Base-by-base conservation (phyloP, 2,888 invertebrate genomes). In the Lydus trimaculatus region DNA sequence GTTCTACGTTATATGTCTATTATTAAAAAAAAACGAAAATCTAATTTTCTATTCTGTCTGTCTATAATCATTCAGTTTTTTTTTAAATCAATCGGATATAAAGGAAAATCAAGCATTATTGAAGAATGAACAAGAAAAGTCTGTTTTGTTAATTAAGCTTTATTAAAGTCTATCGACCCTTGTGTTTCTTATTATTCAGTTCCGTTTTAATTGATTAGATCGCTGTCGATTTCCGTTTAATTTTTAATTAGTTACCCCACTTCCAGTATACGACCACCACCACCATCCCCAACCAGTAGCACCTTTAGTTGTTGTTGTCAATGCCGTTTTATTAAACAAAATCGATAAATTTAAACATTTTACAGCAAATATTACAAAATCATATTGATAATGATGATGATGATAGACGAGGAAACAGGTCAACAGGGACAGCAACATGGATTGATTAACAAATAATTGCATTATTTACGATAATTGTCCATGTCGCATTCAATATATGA, bases 391-490 rank as follows among this genome's bases (percentile, higher is more conserved):
- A 48, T 0, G 9, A 11, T 8, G 9, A 9, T 9, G 48, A 11
- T 48, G 48, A 20, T 20, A 1, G n/a, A n/a, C 17, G 1, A 17
- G 7, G 17, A 43, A 43, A 43, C 43, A 43, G 43, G 43, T 43
- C 43, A 43, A 43, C 20, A 43, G 6, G 17, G 43, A 17, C 43
- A 17, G 43, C 1, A 17, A 58, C 23, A 13, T 28, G 48, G 31
- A 58, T 23, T 59, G 61, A 66, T 63, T 63, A 31, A 36, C 59
- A 52, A 67, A 67, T 67, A 67, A 63, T 67, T 63, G 48, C 63
- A 48, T 63, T 67, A 67, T 67, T 67, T 63, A 67, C 66, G 66
- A 58, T 67, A 67, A 67, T 63, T 63, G 66, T 63, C 48, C 66
- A 52, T 31, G 63, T 67, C 66, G 62, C 63, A 62, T 67, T 25